Evolutionary conservation across 2,797 vertebrate species (phyloP), one percentile per base, ranked within the genome.

Genomic region (Galaxias olidus): DNA sequence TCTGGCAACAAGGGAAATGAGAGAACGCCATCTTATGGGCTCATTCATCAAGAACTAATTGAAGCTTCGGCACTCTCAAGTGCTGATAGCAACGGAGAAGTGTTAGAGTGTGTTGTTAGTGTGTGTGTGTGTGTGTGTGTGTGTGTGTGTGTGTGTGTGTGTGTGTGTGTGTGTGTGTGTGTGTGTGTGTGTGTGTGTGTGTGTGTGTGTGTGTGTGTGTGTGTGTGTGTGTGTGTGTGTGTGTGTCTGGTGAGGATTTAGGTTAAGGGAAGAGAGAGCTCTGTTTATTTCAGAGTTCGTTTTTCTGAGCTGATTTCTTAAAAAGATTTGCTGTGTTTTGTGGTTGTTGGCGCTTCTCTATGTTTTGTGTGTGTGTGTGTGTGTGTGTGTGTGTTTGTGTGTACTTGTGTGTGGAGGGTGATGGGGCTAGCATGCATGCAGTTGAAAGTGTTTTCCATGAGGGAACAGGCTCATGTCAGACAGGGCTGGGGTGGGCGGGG

Each of bases 31-130:
- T 95, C 95, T 96, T 95, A 94, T 94, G 93, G 92, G 93, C 93
- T 96, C 94, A 95, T 97, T 98, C 96, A 97, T 97, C 96, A 98
- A 96, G 95, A 96, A 96, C 95, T 97, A 97, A 97, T 98, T 96
- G 95, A 98, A 96, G 94, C 93, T 93, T 94, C 93, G 93, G 93
- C 93, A 94, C 89, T 94, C 91, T 95, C 94, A 94, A 95, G 92
- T 91, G 93, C 94, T 95, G 95, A 96, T 95, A 94, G 94, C 92
- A 91, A 87, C 89, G 87, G 91, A 93, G 85, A 77, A 82, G 78
- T 77, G 79, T 66, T 66, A 68, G 77, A 73, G 76, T 78, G 77
- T 76, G 70, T n/a, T n/a, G n/a, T n/a, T n/a, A 72, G 50, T 52
- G 50, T 3, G 49, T 78, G 79, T 66, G 65, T 70, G 78, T 75